Evolutionary conservation across 2,888 invertebrate genomes (phyloP), one percentile per base, ranked within the genome.

Genomic region (Carabus problematicus): DNA sequence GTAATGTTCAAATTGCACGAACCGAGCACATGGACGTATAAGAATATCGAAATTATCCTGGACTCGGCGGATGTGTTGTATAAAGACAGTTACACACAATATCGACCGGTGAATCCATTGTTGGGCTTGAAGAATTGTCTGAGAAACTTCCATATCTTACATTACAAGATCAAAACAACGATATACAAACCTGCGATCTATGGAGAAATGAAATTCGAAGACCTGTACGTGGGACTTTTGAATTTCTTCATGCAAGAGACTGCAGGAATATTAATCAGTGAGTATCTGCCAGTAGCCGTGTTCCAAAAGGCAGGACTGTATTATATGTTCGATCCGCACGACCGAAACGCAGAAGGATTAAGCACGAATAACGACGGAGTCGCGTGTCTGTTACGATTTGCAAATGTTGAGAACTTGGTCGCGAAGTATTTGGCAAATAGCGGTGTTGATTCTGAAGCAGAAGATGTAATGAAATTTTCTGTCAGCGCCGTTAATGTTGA

Each of bases 261-360:
- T 70, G 77, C 79, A n/a, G 88, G 86, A 0, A 86, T 89, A 11
- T 76, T 89, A 16, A 81, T 85, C 1, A 84, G 86, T 0, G 80
- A 82, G 0, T 78, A 81, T 0, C 82, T 85, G 3, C 84, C 85
- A 18, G 83, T 87, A 2, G 85, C 87, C 0, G 82, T 89, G 0
- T 86, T 88, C 39, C 82, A 82, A 66, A 82, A 83, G 71, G 79
- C 77, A 29, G 77, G 84, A 75, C 84, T 84, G 0, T 89, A 82
- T 77, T 89, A 87, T 78, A 80, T 89, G 79, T 87, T 88, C 74
- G 88, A 89, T 76, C 85, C 88, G 0, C 84, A 83, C 54, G 84
- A 86, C 70, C 78, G 87, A 0, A 85, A 88, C 75, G 60, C 73
- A 45, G 64, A 69, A 39, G 39, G 72, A 9, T 42, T 11, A 45